phyloP scores from a whole-genome alignment of 2,797 vertebrate species.

The Xiphophorus birchmanni region DNA sequence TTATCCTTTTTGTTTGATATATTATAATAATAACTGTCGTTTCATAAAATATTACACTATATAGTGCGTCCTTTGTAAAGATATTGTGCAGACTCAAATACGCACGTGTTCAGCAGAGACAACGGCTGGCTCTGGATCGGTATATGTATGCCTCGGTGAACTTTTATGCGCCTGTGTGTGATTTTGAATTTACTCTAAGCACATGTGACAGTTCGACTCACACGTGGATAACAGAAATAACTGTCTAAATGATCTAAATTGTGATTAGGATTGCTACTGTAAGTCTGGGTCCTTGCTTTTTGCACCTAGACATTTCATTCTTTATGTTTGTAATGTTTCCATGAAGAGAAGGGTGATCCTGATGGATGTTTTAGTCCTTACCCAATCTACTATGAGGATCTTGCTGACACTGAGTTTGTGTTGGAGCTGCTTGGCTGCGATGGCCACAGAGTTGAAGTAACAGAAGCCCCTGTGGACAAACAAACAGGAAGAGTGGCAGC shows the following conservation, averaged over 20 bases:
- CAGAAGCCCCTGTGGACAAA: slow-evolving; percentile 88
- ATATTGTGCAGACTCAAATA: slow-evolving; percentile 28
- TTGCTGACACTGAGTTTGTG: slow-evolving; percentile 86
- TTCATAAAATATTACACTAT: slow-evolving; percentile 36
- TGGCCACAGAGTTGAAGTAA: slow-evolving; percentile 93
- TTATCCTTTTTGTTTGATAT: slow-evolving; percentile 20
- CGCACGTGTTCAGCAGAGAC: slow-evolving; percentile 58
- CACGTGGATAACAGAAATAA: slow-evolving; percentile 58
- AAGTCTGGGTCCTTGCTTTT: slow-evolving; percentile 24
- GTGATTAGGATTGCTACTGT: slow-evolving; percentile 61
- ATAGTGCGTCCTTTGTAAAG: slow-evolving; percentile 23
- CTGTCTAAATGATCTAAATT: slow-evolving; percentile 42
- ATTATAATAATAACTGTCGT: slow-evolving; percentile 34
- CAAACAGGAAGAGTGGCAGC: slow-evolving; percentile 55
- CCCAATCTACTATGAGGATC: slow-evolving; percentile 97
- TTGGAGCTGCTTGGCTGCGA: slow-evolving; percentile 91
- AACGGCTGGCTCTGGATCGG: slow-evolving; percentile 40
- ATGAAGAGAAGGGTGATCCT: slow-evolving; percentile 42
- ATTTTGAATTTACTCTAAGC: slow-evolving; percentile 29
- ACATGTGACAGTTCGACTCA: slow-evolving; percentile 37
- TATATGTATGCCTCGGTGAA: slow-evolving; percentile 29
- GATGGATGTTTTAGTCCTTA: slow-evolving; percentile 64
- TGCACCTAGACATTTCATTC: slow-evolving; percentile 17
- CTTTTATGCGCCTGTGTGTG: slow-evolving; percentile 23
- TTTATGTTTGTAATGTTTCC: slow-evolving; percentile 26